Base-by-base conservation (phyloP, 2,113 vertebrate species). In the Eptatretus burgeri region DNA sequence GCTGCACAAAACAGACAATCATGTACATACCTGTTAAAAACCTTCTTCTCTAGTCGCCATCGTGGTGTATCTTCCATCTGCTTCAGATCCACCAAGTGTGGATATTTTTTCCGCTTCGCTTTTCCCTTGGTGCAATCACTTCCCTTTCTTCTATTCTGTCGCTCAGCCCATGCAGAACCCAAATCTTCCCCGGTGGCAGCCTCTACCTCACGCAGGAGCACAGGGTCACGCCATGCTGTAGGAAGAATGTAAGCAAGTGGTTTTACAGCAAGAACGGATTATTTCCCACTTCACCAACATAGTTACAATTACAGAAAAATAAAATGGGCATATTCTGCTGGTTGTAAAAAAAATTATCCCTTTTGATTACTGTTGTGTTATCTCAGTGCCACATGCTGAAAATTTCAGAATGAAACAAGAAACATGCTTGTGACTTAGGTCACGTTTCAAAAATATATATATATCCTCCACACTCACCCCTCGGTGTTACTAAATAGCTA, bases 131-230 rank as follows among this genome's bases (percentile, higher is more conserved):
- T 62, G n/a, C 71, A 72, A 56, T 71, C 74, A 69, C 75, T 75
- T 10, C 70, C 73, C 63, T 74, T 79, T 69, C 75, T 75, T 10
- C 70, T 72, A 63, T 74, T 79, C n/a, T 19, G n/a, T 20, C 72
- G 69, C 1, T 63, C 62, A 9, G n/a, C 69, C 66, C 71, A 74
- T 14, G 78, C 74, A 0, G 91, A 93, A n/a, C 86, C 83, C 5
- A 94, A 80, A 69, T 93, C 76, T 52, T 78, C 66, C 14, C 87
- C 85, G 0, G 81, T 84, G 5, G 80, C 82, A 1, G 76, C 81
- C 71, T 98, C 87, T 16, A 95, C 75, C 13, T 94, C 91, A 60
- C 78, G 77, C 85, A 94, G 76, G 65, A 98, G 74, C 67, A 83
- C 81, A 0, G 78, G 75, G 51, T 95, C 89, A 64, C 71, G 71